phyloP scores from a whole-genome alignment of 2,888 invertebrate genomes.

The Lasius fuliginosus region DNA sequence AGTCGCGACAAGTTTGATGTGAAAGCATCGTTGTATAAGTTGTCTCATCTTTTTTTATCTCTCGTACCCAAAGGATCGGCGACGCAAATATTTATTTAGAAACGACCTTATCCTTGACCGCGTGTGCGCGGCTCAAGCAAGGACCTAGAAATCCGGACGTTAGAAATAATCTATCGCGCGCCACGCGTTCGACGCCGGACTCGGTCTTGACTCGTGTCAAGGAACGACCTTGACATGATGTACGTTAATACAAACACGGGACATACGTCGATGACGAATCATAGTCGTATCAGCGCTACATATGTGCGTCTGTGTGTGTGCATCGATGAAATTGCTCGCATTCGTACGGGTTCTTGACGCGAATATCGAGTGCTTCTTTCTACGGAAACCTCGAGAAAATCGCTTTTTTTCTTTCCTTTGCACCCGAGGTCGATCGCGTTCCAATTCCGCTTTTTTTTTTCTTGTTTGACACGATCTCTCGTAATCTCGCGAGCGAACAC shows the following conservation, averaged over 20 bases:
- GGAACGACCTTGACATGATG: constrained; percentile 70
- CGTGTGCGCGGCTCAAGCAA: constrained; percentile 32
- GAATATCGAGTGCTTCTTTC: constrained; percentile 17
- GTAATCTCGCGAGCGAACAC: constrained; percentile 5
- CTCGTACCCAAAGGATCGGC: background rate
- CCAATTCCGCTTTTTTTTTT: constrained; percentile 25
- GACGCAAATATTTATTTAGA: background rate
- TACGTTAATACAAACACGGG: constrained; percentile 55
- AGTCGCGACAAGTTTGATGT: constrained; percentile 9
- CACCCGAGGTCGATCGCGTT: constrained; percentile 8
- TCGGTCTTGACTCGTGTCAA: constrained; percentile 66
- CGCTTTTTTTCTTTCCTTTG: background rate
- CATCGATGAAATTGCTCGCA: background rate
- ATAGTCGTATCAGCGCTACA: background rate
- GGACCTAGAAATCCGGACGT: constrained; percentile 7
- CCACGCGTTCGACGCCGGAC: constrained; percentile 48
- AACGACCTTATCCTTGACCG: constrained; percentile 42
- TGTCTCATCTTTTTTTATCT: background rate
- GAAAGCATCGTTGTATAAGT: background rate
- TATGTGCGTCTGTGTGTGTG: background rate
- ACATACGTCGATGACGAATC: background rate
- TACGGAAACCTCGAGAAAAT: constrained; percentile 27
- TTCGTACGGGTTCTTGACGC: background rate
- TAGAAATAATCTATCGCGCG: constrained; percentile 56
- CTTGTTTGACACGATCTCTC: background rate